Evolutionary conservation across 2,113 vertebrate genomes (phyloP).

Genomic region (Psilopsiagon aurifrons): DNA sequence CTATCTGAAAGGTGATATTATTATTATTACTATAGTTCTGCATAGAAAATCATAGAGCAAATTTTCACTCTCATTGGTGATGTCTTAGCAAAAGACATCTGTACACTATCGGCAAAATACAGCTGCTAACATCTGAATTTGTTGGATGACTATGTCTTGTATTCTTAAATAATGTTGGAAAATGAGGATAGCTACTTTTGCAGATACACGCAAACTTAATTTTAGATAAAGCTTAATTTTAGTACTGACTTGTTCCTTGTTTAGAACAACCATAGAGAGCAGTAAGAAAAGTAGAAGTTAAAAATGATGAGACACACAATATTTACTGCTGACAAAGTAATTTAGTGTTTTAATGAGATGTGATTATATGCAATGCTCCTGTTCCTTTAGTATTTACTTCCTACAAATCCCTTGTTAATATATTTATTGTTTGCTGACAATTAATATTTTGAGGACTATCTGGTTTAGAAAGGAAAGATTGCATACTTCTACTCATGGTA

Average conservation of each 20-base stretch:
- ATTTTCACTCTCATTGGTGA: neutral
- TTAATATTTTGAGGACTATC: neutral
- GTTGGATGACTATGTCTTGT: neutral
- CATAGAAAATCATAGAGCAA: neutral
- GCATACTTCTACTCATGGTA: neutral
- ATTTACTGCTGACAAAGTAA: neutral
- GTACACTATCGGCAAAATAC: neutral
- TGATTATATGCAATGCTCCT: neutral
- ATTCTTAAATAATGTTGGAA: neutral
- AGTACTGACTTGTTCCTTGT: neutral
- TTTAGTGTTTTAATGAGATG: neutral
- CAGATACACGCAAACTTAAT: neutral
- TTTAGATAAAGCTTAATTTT: neutral
- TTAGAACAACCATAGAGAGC: neutral
- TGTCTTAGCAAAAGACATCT: neutral
- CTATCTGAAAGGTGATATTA: neutral
- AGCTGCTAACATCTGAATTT: neutral
- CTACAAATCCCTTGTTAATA: neutral
- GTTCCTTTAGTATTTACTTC: neutral
- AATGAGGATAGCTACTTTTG: neutral
- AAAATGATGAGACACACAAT: neutral
- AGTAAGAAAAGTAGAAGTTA: neutral
- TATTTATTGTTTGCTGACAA: neutral
- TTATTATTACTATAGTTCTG: neutral
- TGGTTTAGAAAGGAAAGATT: neutral